A percentile compares a stretch with the other conserved stretches of the same genome.
These are phyloP conservation scores for Drosophila falleni DNA, from an alignment of 2,888 invertebrate species.

Conservation along the genomic window DNA sequence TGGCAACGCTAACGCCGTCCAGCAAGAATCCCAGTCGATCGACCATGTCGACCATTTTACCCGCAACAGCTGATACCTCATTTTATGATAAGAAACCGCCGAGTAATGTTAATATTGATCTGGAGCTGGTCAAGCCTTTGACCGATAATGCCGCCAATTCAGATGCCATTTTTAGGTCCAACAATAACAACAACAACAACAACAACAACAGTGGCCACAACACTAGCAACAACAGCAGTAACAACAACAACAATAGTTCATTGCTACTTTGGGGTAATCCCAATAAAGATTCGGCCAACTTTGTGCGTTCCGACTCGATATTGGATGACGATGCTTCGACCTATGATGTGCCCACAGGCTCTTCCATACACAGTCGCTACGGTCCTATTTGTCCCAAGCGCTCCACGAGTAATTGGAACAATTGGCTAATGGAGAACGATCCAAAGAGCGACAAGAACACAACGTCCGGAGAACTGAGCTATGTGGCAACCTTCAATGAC, in stretches of 20 bases:
- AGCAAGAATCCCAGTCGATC: slow-evolving; percentile 65
- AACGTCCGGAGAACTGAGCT: slow-evolving; percentile 42
- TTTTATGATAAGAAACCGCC: slow-evolving; percentile 81
- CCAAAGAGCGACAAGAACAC: slow-evolving; percentile 53
- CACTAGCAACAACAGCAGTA: slow-evolving; percentile 33
- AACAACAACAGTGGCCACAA: slow-evolving; percentile 32
- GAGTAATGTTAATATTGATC: slow-evolving; percentile 72
- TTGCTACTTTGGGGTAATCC: slow-evolving; percentile 55
- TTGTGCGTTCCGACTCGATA: slow-evolving; percentile 87
- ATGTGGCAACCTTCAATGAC: slow-evolving; percentile 45
- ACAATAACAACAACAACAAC: slow-evolving; percentile 30
- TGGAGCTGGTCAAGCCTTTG: slow-evolving; percentile 56
- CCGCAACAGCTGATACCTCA: slow-evolving; percentile 78
- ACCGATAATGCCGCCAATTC: slow-evolving; percentile 30
- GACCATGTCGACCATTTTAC: slow-evolving; percentile 64
- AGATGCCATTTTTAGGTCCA: slow-evolving; percentile 41
- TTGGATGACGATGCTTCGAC: slow-evolving; percentile 88
- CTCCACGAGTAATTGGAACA: slow-evolving; percentile 57
- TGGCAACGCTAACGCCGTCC: slow-evolving; percentile 68
- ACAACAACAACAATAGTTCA: slow-evolving; percentile 50
- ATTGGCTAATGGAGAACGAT: slow-evolving; percentile 68
- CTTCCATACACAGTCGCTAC: slow-evolving; percentile 87
- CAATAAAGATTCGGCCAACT: slow-evolving; percentile 73
- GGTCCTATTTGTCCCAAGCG: slow-evolving; percentile 89
- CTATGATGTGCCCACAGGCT: slow-evolving; percentile 87